Conservation (phyloP, 2,888 invertebrate species). For the Baccha elongata region DNA sequence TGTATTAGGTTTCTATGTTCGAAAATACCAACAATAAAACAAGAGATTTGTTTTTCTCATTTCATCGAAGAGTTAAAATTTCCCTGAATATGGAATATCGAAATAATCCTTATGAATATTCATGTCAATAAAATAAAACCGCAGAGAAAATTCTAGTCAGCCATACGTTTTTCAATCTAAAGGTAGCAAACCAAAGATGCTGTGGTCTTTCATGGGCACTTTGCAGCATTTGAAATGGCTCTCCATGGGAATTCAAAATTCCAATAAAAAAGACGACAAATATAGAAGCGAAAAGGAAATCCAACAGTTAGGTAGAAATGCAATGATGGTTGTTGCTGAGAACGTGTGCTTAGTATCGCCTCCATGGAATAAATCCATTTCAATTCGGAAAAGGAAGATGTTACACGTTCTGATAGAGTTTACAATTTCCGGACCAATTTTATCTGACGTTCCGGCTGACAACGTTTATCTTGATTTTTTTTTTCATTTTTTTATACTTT, state of each 20-base stretch:
- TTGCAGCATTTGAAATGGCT: conserved; percentile 41
- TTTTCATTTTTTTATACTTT: conserved; percentile 5
- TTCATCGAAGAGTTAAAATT: too few species aligned
- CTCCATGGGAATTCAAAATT: conserved; percentile 28
- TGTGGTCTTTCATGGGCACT: conserved; percentile 23
- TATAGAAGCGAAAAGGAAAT: neutral
- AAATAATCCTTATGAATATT: conserved; percentile 54
- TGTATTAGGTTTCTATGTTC: too few species aligned
- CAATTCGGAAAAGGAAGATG: conserved; percentile 48
- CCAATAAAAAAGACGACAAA: conserved; percentile 5
- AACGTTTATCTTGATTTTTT: conserved; percentile 2
- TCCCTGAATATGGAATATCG: conserved; percentile 12
- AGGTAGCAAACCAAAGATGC: conserved; percentile 55
- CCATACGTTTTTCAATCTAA: conserved; percentile 32
- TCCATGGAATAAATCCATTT: conserved; percentile 53
- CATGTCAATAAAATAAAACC: conserved; percentile 43
- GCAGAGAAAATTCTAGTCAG: conserved; percentile 13
- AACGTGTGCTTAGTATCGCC: conserved; percentile 45
- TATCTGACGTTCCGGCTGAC: conserved; percentile 33
- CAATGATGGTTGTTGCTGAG: conserved; percentile 22
- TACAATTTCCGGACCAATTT: conserved; percentile 55
- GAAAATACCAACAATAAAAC: too few species aligned
- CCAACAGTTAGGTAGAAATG: neutral
- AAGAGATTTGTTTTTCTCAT: too few species aligned
- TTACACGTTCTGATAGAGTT: conserved; percentile 51